Evolutionary conservation across 2,888 invertebrate species (phyloP).

Genomic region (Mactromeris polynyma): DNA sequence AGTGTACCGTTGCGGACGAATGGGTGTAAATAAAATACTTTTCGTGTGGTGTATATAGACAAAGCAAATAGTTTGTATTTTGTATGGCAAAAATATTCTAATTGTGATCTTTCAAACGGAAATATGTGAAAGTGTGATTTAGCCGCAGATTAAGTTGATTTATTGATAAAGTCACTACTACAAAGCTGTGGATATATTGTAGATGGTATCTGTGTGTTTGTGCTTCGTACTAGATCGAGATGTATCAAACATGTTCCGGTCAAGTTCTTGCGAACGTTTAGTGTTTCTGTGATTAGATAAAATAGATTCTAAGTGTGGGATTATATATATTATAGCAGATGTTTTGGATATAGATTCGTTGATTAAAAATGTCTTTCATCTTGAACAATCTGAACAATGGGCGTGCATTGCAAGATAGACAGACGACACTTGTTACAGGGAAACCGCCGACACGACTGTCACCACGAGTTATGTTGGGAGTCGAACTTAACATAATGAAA

Average conservation of each 20-base stretch:
- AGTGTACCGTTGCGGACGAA: neutral
- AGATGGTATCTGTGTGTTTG: neutral
- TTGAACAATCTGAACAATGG: slow-evolving; percentile 41
- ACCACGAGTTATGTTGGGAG: slow-evolving; percentile 77
- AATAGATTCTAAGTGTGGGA: neutral
- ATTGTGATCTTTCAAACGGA: neutral
- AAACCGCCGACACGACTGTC: slow-evolving; percentile 69
- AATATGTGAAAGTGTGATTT: neutral
- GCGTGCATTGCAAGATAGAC: neutral
- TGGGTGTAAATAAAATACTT: neutral
- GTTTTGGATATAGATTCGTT: neutral
- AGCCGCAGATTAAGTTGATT: neutral
- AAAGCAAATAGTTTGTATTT: neutral
- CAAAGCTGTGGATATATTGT: neutral
- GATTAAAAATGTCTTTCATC: neutral
- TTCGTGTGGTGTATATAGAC: neutral
- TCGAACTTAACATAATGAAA: slow-evolving; percentile 73
- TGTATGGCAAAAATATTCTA: neutral
- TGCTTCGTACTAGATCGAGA: neutral
- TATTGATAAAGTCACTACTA: neutral
- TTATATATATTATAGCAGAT: neutral
- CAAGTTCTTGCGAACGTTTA: neutral
- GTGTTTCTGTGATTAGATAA: neutral
- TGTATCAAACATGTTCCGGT: neutral
- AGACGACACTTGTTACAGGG: neutral